Evolutionary conservation across 1,140 invertebrate species (phyloP), one percentile per base, ranked within the genome.

Genomic region (Drosophila cardini): DNA sequence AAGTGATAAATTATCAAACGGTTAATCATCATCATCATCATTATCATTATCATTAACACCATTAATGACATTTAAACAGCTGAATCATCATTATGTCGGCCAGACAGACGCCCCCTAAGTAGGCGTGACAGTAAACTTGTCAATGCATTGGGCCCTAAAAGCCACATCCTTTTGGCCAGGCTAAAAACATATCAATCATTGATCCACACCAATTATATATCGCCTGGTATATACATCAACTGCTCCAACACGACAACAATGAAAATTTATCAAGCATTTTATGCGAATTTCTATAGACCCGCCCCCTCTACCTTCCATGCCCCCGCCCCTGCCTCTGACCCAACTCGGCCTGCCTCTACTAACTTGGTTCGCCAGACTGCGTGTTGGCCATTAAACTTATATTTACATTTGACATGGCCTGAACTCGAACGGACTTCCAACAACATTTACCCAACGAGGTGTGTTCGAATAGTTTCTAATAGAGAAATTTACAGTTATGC

Each of bases 241-340:
- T 45, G 56, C 32, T 57, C 38, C 34, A 18, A 53, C 45, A 52
- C 55, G 57, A 53, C 68, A 68, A 76, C 76, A 87, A 86, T 86
- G 69, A 87, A 79, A 87, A 64, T 82, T 71, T 86, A 82, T 86
- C 72, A 76, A 32, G 43, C 78, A 76, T 69, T 79, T 76, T 71
- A 79, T 79, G 83, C 46, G 78, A 69, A 68, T 70, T 76, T 69
- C 43, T 73, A 55, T 38, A 53, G 50, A 34, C 30, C 34, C 26
- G 26, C 36, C 10, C 7, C 18, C 55, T 4, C 5, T 38, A 7
- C 10, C 11, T 9, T 61, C n/a, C n/a, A n/a, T n/a, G n/a, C n/a
- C n/a, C n/a, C n/a, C n/a, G n/a, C n/a, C n/a, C n/a, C n/a, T n/a
- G n/a, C n/a, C n/a, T n/a, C n/a, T n/a, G n/a, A n/a, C n/a, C n/a